Percentiles rank a stretch among this genome's conserved stretches.
phyloP scores from a whole-genome alignment of 2,113 vertebrate species.

The Cyanoderma ruficeps region DNA sequence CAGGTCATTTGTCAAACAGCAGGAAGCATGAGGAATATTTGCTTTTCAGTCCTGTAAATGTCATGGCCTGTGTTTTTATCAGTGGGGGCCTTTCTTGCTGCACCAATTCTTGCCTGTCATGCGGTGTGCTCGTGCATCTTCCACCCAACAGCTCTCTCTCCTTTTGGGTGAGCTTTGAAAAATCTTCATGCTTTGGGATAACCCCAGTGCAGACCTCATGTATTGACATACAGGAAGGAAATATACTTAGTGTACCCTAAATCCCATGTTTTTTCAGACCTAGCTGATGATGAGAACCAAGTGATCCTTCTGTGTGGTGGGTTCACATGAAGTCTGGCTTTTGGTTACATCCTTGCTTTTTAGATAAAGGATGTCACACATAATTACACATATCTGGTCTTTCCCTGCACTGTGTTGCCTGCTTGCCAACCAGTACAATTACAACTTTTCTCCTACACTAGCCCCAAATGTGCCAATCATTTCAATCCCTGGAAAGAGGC shows the following conservation, averaged over 20 bases:
- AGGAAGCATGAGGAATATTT: neutral
- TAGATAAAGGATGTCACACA: neutral
- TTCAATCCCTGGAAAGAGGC: neutral
- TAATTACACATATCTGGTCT: neutral
- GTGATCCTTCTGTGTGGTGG: neutral
- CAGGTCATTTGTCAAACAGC: neutral
- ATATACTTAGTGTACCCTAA: neutral
- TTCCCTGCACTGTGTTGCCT: neutral
- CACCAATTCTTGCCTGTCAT: neutral
- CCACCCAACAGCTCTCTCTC: neutral
- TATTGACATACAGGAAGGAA: neutral
- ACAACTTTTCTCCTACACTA: neutral
- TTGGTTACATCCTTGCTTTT: neutral
- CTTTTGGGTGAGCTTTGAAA: neutral
- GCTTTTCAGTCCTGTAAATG: neutral
- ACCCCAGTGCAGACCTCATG: neutral
- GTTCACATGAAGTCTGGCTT: neutral
- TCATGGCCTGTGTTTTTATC: neutral
- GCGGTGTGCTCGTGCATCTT: neutral
- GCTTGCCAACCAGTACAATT: neutral
- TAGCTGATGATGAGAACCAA: neutral
- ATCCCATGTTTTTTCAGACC: neutral
- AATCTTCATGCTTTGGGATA: neutral
- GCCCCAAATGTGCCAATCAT: neutral
- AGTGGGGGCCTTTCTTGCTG: neutral